Percentiles rank a stretch among this genome's conserved stretches.
Evolutionary conservation across 2,888 invertebrate genomes (phyloP).

Genomic region (Patella caerulea): DNA sequence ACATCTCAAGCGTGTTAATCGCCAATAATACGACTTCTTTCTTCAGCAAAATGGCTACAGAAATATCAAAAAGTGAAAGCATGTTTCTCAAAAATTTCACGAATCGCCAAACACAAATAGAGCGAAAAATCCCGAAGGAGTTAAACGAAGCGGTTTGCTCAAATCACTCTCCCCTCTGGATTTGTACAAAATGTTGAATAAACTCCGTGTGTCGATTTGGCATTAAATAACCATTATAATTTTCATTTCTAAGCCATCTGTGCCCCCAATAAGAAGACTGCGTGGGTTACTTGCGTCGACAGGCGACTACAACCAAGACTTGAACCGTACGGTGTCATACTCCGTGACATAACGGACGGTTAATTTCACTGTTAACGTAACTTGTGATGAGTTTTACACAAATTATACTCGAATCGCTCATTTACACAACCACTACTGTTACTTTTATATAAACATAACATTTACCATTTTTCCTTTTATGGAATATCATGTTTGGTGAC

Average conservation of each 20-base stretch:
- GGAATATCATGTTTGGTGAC: too few species aligned
- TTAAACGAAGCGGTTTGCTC: background rate
- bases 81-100: constrained; percentile 13
- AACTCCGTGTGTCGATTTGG: background rate
- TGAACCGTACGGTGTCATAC: background rate
- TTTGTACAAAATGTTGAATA: constrained; percentile 5
- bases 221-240: constrained; percentile 10
- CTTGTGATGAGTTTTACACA: too few species aligned
- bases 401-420: too few species aligned
- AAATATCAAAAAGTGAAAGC: constrained; percentile 10
- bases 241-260: constrained; percentile 10
- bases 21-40: constrained; percentile 10
- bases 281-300: too few species aligned
- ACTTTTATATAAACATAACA: too few species aligned
- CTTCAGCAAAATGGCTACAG: background rate
- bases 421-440: too few species aligned
- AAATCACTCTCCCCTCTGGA: constrained; percentile 3
- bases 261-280: background rate
- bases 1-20: constrained; percentile 9
- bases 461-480: too few species aligned
- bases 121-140: background rate
- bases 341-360: constrained; percentile 4
- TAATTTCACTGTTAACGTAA: background rate
- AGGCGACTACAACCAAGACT: background rate
- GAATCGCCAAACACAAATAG: constrained; percentile 12